Percentiles rank a stretch among this genome's conserved stretches.
Evolutionary conservation across 2,888 invertebrate species (phyloP).

Genomic region (Neoitamus cyanurus): DNA sequence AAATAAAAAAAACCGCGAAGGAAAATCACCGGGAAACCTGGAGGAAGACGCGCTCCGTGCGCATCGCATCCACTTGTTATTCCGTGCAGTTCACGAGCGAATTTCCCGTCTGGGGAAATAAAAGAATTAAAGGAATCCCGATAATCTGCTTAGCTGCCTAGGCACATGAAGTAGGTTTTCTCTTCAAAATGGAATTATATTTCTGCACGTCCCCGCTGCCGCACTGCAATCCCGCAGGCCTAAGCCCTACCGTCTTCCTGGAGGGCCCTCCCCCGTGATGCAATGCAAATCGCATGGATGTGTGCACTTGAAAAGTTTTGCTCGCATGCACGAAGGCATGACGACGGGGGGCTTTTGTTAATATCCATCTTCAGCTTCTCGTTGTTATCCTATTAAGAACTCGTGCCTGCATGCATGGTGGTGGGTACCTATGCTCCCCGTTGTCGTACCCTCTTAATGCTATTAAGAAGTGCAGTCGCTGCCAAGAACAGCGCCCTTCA

Average conservation of each 20-base stretch:
- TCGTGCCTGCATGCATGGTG: background rate
- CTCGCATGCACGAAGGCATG: background rate
- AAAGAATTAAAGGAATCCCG: slow-evolving; percentile 15
- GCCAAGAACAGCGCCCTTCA: background rate
- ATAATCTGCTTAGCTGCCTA: slow-evolving; percentile 16
- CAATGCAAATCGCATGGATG: background rate
- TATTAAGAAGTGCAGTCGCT: background rate
- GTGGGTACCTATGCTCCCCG: background rate
- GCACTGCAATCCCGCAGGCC: background rate
- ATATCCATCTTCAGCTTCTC: background rate
- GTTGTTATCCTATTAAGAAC: background rate
- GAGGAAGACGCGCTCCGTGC: background rate
- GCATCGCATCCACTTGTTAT: background rate
- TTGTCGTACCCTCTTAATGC: background rate
- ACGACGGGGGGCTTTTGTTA: background rate
- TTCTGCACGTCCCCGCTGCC: background rate
- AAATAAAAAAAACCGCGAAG: background rate
- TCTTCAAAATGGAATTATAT: slow-evolving; percentile 12
- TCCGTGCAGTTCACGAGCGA: background rate
- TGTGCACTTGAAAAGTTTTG: slow-evolving; percentile 18
- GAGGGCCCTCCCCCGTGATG: background rate
- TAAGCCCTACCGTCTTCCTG: background rate
- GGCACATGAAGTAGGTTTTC: background rate
- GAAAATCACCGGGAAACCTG: background rate
- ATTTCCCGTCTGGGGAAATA: background rate